phyloP scores from a whole-genome alignment of 2,797 vertebrate species.

The Buphagus erythrorhynchus region DNA sequence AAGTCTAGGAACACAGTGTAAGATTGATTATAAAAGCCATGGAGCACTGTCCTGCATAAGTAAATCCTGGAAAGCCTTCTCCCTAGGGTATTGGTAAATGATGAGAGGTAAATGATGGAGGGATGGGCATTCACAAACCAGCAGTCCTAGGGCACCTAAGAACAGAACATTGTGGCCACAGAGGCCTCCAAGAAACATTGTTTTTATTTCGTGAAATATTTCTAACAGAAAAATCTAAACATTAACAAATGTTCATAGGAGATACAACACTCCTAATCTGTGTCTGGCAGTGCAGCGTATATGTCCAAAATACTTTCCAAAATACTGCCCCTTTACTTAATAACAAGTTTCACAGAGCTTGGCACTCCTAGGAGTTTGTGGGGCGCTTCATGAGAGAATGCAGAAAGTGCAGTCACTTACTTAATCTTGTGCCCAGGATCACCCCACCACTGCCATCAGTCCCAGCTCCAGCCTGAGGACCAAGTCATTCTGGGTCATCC shows the following conservation, averaged over 20 bases:
- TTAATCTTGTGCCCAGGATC: too few relatives aligned
- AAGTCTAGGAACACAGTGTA: not conserved
- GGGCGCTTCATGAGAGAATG: not conserved
- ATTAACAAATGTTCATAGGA: not conserved
- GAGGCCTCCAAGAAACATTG: not conserved
- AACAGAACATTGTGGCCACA: not conserved
- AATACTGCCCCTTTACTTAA: not conserved
- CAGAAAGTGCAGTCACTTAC: not conserved
- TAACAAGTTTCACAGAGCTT: not conserved
- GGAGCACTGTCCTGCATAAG: not conserved
- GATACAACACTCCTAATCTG: not conserved
- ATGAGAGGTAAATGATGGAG: not conserved
- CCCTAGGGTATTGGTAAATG: not conserved
- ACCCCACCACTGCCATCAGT: not conserved
- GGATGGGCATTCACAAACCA: not conserved
- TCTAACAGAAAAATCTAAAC: not conserved
- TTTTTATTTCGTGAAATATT: not conserved
- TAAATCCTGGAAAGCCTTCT: not conserved
- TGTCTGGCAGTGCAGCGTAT: not conserved
- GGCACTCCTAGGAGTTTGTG: not conserved
- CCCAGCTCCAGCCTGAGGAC: not conserved
- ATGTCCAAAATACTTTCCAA: not conserved
- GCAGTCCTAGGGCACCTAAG: not conserved
- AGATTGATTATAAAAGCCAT: not conserved
- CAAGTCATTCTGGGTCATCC: accelerated